phyloP scores from a whole-genome alignment of 2,797 vertebrate genomes.

The Peromyscus nudipes region DNA sequence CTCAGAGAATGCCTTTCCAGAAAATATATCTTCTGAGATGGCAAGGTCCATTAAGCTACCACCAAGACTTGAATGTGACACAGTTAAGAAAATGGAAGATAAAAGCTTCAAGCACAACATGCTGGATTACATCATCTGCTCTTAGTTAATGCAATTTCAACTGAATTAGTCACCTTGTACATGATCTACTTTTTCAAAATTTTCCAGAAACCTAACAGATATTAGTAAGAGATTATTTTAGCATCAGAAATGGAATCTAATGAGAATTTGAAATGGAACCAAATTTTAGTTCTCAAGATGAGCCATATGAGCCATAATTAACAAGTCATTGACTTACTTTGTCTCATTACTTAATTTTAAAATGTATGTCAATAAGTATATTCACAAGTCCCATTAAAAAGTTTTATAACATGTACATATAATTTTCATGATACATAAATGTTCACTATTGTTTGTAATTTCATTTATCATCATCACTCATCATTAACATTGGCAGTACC shows the following conservation, averaged over 20 bases:
- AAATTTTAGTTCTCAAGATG: neutral
- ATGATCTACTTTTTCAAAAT: neutral
- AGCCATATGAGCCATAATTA: neutral
- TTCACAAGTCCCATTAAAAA: neutral
- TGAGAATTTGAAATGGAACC: neutral
- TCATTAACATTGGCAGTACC: neutral
- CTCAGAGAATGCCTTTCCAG: neutral
- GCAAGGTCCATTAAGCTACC: neutral
- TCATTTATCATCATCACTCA: neutral
- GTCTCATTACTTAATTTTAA: neutral
- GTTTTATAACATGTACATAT: neutral
- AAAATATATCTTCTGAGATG: neutral
- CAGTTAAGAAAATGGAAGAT: neutral
- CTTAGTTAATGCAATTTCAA: neutral
- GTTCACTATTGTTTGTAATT: neutral
- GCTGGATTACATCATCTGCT: neutral
- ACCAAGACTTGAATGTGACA: neutral
- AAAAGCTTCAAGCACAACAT: neutral
- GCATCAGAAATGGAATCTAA: neutral
- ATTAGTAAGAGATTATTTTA: neutral
- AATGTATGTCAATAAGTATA: neutral
- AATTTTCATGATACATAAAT: neutral
- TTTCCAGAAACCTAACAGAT: neutral
- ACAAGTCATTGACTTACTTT: neutral
- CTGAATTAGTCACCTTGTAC: neutral